Base-by-base conservation (phyloP, 2,888 invertebrate species). In the Platerodrilus igneus region DNA sequence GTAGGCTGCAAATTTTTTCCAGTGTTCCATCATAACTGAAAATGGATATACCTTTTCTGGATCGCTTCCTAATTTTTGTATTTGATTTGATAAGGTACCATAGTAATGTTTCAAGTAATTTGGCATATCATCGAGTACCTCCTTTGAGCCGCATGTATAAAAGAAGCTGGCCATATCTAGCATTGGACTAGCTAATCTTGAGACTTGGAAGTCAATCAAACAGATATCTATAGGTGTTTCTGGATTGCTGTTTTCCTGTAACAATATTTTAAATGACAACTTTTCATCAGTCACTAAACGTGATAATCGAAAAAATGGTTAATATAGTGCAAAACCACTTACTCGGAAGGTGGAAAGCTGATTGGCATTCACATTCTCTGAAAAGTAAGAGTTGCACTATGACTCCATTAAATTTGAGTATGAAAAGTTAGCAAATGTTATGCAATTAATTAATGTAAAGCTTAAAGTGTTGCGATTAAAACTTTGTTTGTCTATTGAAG, bases 151-250 rank as follows among this genome's bases (percentile, higher is more conserved):
- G 17, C 56, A 57, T 4, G 51, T 50, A 28, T 59, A 64, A 6
- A 66, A 36, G 37, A 59, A 48, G 21, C 59, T 56, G 3, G 55
- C 37, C 23, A 66, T 25, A 38, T 66, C 66, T 15, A 55, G 34
- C 3, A 50, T 56, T 1, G 59, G 59, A 13, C 53, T 51, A 8
- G 30, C 37, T 1, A 48, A 15, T 9, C 49, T 40, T 7, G 51
- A 45, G 13, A 56, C 16, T 40, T 60, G 60, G 45, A 57, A 60
- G 22, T 60, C 60, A 3, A 60, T 14, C 2, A 60, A 30, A 10
- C 41, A 41, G 2, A 55, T 40, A 28, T 51, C 40, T 6, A 28
- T 42, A 23, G 52, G 52, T 4, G 14, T 18, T 3, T 9, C 9
- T 6, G 16, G n/a, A 17, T 17, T 13, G 6, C 13, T 10, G 1